Conservation (phyloP, 2,797 vertebrate species). For the Smutsia gigantea region DNA sequence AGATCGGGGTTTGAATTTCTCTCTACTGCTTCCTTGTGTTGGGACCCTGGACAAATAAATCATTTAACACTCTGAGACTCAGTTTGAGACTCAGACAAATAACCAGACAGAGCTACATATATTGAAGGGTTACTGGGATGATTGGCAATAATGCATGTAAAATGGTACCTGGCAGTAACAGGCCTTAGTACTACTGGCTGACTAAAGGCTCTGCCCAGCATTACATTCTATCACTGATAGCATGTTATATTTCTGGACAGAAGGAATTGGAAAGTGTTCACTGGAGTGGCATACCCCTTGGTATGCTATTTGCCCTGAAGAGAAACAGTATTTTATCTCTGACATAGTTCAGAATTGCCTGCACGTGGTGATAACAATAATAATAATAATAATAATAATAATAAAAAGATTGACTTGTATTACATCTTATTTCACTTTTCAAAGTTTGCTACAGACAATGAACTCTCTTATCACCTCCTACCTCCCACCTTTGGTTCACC, state of each 20-base stretch:
- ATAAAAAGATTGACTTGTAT: neutral
- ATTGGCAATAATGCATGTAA: neutral
- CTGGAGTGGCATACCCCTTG: neutral
- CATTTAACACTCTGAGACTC: neutral
- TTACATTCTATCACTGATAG: neutral
- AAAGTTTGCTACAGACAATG: neutral
- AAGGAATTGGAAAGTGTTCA: neutral
- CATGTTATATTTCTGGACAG: neutral
- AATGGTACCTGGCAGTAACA: neutral
- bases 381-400: too few species aligned
- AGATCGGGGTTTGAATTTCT: neutral
- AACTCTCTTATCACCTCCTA: neutral
- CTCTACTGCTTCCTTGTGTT: neutral
- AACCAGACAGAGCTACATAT: neutral
- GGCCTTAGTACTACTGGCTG: neutral
- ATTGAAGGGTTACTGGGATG: neutral
- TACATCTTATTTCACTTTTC: neutral
- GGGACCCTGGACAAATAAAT: neutral
- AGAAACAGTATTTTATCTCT: neutral
- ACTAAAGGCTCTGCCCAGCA: neutral
- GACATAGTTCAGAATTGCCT: constrained; percentile 10
- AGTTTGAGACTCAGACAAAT: neutral
- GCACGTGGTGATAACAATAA: neutral
- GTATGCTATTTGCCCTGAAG: neutral
- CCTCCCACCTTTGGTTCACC: neutral